Base-by-base conservation (phyloP, 2,113 vertebrate genomes). In the Myocastor coypus region DNA sequence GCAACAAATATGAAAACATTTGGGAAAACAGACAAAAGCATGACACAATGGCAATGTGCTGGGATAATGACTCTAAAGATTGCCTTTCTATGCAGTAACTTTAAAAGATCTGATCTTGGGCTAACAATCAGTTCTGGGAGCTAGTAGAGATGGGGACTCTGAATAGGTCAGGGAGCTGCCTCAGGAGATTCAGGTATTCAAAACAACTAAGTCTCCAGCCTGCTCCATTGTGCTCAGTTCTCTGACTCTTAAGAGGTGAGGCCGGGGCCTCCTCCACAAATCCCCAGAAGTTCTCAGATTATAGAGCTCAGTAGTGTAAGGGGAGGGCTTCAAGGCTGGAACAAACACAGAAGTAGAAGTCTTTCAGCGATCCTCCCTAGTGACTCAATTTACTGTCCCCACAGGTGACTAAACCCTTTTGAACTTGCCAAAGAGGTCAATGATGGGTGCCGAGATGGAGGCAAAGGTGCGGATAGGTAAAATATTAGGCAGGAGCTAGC, bases 361-460 rank as follows among this genome's bases (percentile, higher is more conserved):
- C 83, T 94, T 86, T 68, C 17, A 50, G 83, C 63, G 63, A 20
- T 91, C 78, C 77, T 94, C 92, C 94, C 63, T 92, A 85, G 75
- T 52, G 93, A 89, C n/a, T 91, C 50, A 81, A 57, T 64, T 91
- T 96, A 81, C 34, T 75, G 4, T 59, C 32, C 90, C 37, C 26
- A 75, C 5, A 12, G 86, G 87, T 20, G 17, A 46, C 69, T 89
- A 68, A 81, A 66, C 63, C 75, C 66, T 75, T 96, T 85, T 73
- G 80, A 96, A 83, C 40, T 40, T 80, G 61, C 50, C 80, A 78
- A 88, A 81, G 84, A 87, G 85, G 75, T 94, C 78, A 78, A 1
- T 19, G 42, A 46, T 81, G 50, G 63, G 80, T 37, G 28, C 4
- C 28, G 50, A 52, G 71, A 59, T 5, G 61, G 42, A 91, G 40